Percentiles rank a stretch among this genome's conserved stretches.
Evolutionary conservation across 2,888 invertebrate genomes (phyloP).

Genomic region (Synanthedon andrenaeformis): DNA sequence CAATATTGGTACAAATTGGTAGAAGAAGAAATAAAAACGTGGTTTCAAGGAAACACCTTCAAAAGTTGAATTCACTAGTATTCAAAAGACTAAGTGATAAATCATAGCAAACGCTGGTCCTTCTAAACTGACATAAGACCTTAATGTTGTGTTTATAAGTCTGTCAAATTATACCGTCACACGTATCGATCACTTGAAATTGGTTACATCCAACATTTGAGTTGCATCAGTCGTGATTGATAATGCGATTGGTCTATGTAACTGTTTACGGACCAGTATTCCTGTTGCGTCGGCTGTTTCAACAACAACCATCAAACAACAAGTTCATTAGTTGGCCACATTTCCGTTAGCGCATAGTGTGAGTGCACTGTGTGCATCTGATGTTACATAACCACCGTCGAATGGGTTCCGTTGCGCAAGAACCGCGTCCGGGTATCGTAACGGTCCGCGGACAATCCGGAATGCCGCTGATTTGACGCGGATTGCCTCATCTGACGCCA

Average conservation of each 20-base stretch:
- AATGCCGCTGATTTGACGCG: slow-evolving; percentile 58
- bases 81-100: too few relatives aligned
- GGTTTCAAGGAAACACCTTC: too few relatives aligned
- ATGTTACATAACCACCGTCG: slow-evolving; percentile 48
- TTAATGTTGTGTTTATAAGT: too few relatives aligned
- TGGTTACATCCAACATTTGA: too few relatives aligned
- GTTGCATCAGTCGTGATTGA: neutral
- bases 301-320: neutral
- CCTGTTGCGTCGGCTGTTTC: neutral
- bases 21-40: too few relatives aligned
- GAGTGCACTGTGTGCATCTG: slow-evolving; percentile 28
- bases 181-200: too few relatives aligned
- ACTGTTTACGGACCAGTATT: neutral
- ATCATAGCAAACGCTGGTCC: too few relatives aligned
- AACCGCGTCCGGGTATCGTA: slow-evolving; percentile 50
- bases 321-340: neutral
- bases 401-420: slow-evolving; percentile 58
- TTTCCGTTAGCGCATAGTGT: slow-evolving; percentile 21
- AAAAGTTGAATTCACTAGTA: too few relatives aligned
- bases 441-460: slow-evolving; percentile 59
- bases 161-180: too few relatives aligned
- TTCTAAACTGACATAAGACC: too few relatives aligned
- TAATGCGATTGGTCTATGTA: neutral
- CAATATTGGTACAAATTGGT: too few relatives aligned
- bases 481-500: slow-evolving; percentile 42